Conservation (phyloP, 2,888 invertebrate species). For the Notodonta dromedarius region DNA sequence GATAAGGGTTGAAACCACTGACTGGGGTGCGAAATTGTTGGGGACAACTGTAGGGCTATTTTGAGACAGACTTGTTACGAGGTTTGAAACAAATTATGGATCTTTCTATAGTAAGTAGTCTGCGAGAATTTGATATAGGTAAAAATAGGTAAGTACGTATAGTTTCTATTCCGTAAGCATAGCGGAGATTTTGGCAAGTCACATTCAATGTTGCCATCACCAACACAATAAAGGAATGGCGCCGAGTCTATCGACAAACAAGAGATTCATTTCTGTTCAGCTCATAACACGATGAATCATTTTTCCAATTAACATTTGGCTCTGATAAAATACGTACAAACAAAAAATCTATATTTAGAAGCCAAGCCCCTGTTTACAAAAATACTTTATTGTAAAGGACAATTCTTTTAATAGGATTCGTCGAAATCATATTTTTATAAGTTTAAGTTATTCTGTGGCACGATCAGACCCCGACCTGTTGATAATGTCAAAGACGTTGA, state of each 20-base stretch:
- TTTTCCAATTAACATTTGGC: neutral
- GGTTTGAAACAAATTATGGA: too few species aligned
- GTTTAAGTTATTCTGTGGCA: neutral
- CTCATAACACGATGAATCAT: constrained; percentile 3
- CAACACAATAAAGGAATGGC: too few species aligned
- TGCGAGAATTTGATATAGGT: too few species aligned
- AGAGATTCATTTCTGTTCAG: constrained; percentile 6
- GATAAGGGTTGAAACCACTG: neutral
- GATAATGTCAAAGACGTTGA: neutral
- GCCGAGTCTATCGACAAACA: too few species aligned
- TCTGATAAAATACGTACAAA: neutral
- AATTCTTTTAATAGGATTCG: neutral
- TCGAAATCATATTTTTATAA: neutral
- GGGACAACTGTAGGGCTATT: neutral
- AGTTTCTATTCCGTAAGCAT: too few species aligned
- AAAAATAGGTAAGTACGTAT: too few species aligned
- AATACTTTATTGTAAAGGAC: neutral
- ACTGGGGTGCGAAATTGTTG: neutral
- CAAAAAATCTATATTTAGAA: neutral
- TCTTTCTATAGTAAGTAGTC: too few species aligned
- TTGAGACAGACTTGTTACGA: neutral
- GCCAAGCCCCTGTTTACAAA: neutral
- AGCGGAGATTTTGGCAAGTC: too few species aligned
- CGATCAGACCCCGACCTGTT: neutral
- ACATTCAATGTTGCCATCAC: too few species aligned